Percentiles rank a stretch among this genome's conserved stretches.
These are phyloP conservation scores for Pachypeltis micranthus DNA, from an alignment of 1,140 invertebrate genomes.

Conservation along the genomic window DNA sequence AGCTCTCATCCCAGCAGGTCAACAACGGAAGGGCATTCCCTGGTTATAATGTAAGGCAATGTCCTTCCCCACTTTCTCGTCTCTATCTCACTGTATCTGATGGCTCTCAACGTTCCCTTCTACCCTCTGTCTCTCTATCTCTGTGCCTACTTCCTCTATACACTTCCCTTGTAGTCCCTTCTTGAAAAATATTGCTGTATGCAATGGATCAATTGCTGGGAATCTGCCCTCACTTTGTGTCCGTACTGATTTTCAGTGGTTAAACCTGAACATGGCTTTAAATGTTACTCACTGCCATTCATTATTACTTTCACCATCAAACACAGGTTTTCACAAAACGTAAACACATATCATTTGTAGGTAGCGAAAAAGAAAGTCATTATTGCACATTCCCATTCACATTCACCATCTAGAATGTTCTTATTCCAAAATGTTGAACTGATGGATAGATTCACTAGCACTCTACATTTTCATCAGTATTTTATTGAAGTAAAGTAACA, in stretches of 20 bases:
- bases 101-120: conserved; percentile 3
- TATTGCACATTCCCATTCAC: no score
- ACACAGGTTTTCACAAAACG: no score
- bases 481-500: no score
- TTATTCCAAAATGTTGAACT: no score
- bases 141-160: conserved; percentile 3
- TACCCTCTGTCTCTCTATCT: conserved; percentile 15
- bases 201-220: not conserved
- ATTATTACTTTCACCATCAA: no score
- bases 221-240: conserved; percentile 3
- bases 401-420: no score
- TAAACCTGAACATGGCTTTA: not conserved
- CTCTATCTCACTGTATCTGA: no score
- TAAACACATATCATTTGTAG: no score
- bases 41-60: conserved; percentile 57
- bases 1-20: conserved; percentile 51
- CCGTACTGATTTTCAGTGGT: not conserved
- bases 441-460: no score
- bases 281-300: conserved; percentile 20
- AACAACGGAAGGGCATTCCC: conserved; percentile 50
- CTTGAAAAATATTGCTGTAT: conserved; percentile 12
- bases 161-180: not conserved
- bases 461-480: no score
- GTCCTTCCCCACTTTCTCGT: conserved; percentile 28
- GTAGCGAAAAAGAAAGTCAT: no score